Percentiles rank a stretch among this genome's conserved stretches.
Conservation (phyloP, 2,113 vertebrate species). For the Spea multiplicata region DNA sequence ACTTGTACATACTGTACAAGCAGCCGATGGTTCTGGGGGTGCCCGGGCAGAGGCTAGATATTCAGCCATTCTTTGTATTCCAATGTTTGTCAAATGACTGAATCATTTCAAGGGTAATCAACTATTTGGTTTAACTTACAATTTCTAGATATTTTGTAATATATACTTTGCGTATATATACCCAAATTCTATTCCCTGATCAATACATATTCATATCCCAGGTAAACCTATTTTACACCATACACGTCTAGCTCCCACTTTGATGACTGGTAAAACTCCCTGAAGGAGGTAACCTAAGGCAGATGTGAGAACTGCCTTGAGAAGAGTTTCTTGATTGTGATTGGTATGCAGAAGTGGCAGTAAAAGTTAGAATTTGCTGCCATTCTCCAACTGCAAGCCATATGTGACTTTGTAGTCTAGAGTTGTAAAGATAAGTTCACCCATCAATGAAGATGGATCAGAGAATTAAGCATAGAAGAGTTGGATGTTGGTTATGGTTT, state of each 20-base stretch:
- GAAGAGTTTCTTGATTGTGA: not conserved
- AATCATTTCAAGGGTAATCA: too few species aligned
- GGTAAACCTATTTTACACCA: not conserved
- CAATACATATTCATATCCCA: not conserved
- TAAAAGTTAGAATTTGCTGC: not conserved
- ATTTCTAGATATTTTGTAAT: too few species aligned
- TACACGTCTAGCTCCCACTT: not conserved
- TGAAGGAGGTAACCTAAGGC: constrained; percentile 86
- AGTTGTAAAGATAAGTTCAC: not conserved
- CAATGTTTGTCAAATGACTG: too few species aligned
- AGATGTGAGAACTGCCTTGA: constrained; percentile 62
- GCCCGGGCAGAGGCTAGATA: too few species aligned
- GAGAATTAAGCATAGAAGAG: constrained; percentile 3
- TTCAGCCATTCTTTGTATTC: too few species aligned
- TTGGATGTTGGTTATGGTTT: not conserved
- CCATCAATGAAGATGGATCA: not conserved
- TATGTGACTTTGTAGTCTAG: not conserved
- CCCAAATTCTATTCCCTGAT: not conserved
- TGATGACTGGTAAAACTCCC: constrained; percentile 92
- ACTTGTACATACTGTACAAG: too few species aligned
- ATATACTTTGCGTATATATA: not conserved
- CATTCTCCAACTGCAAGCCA: not conserved
- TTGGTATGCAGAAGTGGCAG: not conserved
- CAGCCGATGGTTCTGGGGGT: too few species aligned
- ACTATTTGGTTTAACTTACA: too few species aligned